Conservation (phyloP, 2,113 vertebrate genomes). For the Pandion haliaetus region DNA sequence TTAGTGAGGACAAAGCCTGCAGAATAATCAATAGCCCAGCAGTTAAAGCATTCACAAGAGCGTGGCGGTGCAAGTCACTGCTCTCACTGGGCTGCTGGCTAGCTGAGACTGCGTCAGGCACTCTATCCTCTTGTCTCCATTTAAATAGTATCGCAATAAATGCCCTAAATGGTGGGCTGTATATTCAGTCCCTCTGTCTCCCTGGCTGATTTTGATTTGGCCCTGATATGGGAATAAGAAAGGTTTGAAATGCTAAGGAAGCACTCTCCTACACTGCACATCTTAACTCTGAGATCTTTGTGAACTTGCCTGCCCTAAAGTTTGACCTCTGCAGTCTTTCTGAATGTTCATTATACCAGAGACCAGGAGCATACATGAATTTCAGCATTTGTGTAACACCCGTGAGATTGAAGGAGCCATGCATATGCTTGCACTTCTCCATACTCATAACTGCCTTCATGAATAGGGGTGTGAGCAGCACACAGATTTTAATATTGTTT, state of each 20-base stretch:
- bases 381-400: neutral
- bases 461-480: neutral
- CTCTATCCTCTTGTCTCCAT: neutral
- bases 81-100: neutral
- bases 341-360: neutral
- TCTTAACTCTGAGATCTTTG: neutral
- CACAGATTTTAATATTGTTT: neutral
- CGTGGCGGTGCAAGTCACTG: fast-evolving
- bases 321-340: neutral
- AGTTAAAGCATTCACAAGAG: neutral
- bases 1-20: neutral
- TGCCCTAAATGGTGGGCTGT: neutral
- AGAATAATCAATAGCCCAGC: neutral
- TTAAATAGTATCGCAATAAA: neutral
- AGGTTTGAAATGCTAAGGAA: neutral
- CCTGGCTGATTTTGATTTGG: neutral
- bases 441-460: neutral
- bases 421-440: neutral
- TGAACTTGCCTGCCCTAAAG: neutral
- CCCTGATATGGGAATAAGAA: neutral
- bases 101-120: neutral
- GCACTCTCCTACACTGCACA: neutral
- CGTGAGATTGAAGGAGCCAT: neutral
- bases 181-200: neutral
- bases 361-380: neutral